Conservation (phyloP, 2,888 invertebrate genomes). For the Tethea ocularis region DNA sequence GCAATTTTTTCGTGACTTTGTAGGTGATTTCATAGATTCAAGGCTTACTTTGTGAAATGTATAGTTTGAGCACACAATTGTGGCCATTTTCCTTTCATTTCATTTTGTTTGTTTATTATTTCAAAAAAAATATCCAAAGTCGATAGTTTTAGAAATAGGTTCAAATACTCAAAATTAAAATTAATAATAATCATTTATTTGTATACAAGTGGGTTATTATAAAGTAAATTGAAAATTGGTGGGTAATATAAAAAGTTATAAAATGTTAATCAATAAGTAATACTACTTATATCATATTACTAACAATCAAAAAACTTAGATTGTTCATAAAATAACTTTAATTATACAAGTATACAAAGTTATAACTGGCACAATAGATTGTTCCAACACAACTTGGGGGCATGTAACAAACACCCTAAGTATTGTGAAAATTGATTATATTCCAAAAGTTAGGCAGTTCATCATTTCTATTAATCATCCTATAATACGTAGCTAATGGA, state of each 20-base stretch:
- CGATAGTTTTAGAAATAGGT: no score
- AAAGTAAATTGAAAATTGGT: no score
- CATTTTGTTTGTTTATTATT: no score
- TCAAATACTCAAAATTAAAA: no score
- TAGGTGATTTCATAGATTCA: slow-evolving; percentile 1
- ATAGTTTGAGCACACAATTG: background rate
- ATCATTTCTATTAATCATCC: background rate
- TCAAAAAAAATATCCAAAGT: no score
- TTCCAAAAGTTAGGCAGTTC: background rate
- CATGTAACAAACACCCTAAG: background rate
- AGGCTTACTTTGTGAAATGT: background rate
- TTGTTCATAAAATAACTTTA: no score
- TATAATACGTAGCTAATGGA: background rate
- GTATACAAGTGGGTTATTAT: no score
- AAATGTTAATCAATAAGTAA: no score
- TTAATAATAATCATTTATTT: no score
- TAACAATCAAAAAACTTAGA: no score
- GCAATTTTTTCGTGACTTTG: background rate
- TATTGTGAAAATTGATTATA: background rate
- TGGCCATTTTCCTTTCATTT: background rate
- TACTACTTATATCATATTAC: no score
- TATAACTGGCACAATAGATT: background rate
- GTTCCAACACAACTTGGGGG: background rate
- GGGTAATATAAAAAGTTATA: no score
- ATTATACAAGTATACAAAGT: background rate